Base-by-base conservation (phyloP, 2,888 invertebrate species). In the Aleiodes alternator region DNA sequence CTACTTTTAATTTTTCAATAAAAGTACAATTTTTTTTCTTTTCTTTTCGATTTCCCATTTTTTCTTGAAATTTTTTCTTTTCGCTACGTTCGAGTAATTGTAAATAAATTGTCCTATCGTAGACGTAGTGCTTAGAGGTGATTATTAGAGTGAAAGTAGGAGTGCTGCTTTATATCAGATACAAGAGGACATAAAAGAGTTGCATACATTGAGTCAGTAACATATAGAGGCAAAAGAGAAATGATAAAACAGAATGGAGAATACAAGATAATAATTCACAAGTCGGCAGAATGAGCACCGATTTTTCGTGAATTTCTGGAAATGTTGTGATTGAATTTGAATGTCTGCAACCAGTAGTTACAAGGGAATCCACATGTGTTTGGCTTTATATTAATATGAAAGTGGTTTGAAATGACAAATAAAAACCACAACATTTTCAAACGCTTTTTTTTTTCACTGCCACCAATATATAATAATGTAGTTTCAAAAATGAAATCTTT, bases 41-140 rank as follows among this genome's bases (percentile, higher is more conserved):
- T 80, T 80, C 80, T 83, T 76, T 84, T 80, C 81, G 72, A 6
- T 34, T 23, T 34, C 34, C 4, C 4, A 34, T 34, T 34, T 2
- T 34, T 34, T 81, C 82, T 82, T 80, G 75, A 77, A 73, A 78
- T 79, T 80, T 76, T 77, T 76, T 77, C 51, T 29, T 76, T 80
- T 70, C 71, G 71, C 82, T 80, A 56, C 56, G 14, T 71, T 68
- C 4, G 16, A 75, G 75, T 75, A 72, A 64, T 31, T 81, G 78
- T 81, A 81, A 79, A 78, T 80, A 77, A 79, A 80, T 74, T 76
- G 76, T 80, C 80, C 78, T 80, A 79, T 80, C 56, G 82, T 82
- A 82, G 82, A 79, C 31, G 78, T 75, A 75, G 75, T 71, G 64
- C 64, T 70, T 75, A 55, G 23, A 23, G 70, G 64, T 64, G 53